Percentiles rank a stretch among this genome's conserved stretches.
Evolutionary conservation across 2,888 invertebrate species (phyloP).

Genomic region (Dorcus hopei): DNA sequence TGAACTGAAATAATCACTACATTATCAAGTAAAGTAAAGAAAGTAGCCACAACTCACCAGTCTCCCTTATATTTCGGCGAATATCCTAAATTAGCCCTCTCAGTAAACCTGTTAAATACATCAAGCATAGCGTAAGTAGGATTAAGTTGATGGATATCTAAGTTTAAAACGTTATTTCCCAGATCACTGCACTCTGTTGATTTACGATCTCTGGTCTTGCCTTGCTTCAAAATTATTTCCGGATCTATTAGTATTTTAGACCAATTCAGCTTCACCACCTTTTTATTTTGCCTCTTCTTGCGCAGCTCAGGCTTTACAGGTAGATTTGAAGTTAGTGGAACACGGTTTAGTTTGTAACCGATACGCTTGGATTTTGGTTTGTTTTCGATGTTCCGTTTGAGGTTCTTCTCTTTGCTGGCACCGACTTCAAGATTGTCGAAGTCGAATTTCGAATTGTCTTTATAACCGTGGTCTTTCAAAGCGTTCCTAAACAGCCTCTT

Average conservation of each 20-base stretch:
- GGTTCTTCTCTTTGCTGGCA: constrained; percentile 44
- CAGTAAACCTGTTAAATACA: constrained; percentile 61
- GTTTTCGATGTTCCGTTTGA: constrained; percentile 35
- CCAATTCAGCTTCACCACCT: constrained; percentile 61
- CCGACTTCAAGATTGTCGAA: constrained; percentile 48
- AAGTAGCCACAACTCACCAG: constrained; percentile 30
- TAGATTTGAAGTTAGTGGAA: constrained; percentile 62
- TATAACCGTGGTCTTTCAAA: constrained; percentile 56
- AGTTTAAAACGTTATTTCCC: constrained; percentile 49
- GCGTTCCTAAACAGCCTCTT: constrained; percentile 66
- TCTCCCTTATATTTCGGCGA: constrained; percentile 38
- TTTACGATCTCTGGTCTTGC: constrained; percentile 45
- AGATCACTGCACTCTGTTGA: constrained; percentile 48
- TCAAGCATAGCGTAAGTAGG: constrained; percentile 73
- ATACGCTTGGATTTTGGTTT: constrained; percentile 17
- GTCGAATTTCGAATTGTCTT: constrained; percentile 43
- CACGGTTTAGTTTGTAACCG: constrained; percentile 48
- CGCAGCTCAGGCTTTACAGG: constrained; percentile 55
- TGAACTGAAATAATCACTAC: constrained; percentile 6
- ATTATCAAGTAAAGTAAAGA: constrained; percentile 8
- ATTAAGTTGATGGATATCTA: constrained; percentile 53
- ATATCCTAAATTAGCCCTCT: constrained; percentile 45
- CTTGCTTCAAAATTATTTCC: constrained; percentile 58
- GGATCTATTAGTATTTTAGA: constrained; percentile 64
- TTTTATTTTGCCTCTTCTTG: constrained; percentile 50